Base-by-base conservation (phyloP, 2,113 vertebrate genomes). In the Eolophus roseicapilla region DNA sequence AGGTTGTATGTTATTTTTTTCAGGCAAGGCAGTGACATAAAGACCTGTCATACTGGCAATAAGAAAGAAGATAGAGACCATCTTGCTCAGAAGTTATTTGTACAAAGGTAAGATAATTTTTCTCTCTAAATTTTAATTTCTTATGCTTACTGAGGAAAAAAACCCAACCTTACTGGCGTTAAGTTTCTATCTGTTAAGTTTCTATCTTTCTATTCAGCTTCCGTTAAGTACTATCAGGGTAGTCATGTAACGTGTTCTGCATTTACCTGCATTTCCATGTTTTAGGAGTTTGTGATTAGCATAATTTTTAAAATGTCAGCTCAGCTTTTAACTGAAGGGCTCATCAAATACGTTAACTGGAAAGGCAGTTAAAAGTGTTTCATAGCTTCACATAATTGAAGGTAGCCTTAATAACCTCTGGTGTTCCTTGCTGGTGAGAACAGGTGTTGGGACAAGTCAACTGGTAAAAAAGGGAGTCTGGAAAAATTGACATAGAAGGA, bases 1-100 rank as follows among this genome's bases (percentile, higher is more conserved):
- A 28, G 49, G 43, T 89, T 91, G 28, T 88, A 14, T 79, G 18
- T 46, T 63, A 18, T 59, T 77, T 86, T 78, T 94, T 97, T 86
- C 67, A 95, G 95, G 88, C 78, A 94, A 95, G 88, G 87, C 93
- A 86, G 78, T 82, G 94, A 95, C 75, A 57, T 73, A 93, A 92
- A 97, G 71, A 91, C 39, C 55, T 91, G 76, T 37, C 39, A 35
- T 57, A 96, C 83, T 93, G 68, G 37, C 71, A 52, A 96, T 65
- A 96, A 96, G 90, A 95, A 95, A 89, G 44, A 64, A 94, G 88
- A 13, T 80, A 63, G 65, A 84, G 65, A 82, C 37, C n/a, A 50
- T 71, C 87, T 83, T 92, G 31, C 85, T 95, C 49, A 86, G 75
- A 87, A 90, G 67, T 59, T 79, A 25, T 94, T 96, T 93, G 5